phyloP scores from a whole-genome alignment of 2,888 invertebrate species.

The Scaptodrosophila latifasciaeformis region DNA sequence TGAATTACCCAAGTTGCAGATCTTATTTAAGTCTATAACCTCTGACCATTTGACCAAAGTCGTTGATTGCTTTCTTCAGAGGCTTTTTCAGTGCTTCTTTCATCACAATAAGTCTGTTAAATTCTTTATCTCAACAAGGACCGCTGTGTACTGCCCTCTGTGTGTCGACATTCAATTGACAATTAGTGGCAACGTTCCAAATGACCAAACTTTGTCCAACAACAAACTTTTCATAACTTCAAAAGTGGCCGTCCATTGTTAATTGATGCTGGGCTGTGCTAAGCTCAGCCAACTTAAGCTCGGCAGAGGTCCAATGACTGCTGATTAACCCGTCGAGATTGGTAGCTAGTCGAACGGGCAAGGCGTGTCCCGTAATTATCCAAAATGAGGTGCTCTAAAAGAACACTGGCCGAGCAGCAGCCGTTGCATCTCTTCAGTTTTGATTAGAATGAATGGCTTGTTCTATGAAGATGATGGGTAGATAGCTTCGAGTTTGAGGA shows the following conservation, averaged over 20 bases:
- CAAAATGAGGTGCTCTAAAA: background rate
- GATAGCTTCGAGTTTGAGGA: constrained; percentile 30
- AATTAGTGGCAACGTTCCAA: too few species aligned
- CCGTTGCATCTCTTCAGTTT: too few species aligned
- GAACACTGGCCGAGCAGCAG: too few species aligned
- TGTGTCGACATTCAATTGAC: too few species aligned
- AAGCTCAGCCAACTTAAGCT: constrained; percentile 33
- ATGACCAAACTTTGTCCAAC: background rate
- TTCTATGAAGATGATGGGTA: background rate
- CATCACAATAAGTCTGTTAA: too few species aligned
- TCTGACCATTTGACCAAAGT: too few species aligned
- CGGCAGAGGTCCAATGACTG: constrained; percentile 40
- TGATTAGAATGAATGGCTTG: background rate
- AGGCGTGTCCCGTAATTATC: constrained; percentile 46
- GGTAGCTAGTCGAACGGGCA: constrained; percentile 4
- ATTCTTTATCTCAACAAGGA: too few species aligned
- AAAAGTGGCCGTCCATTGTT: constrained; percentile 37
- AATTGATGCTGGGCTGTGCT: constrained; percentile 51
- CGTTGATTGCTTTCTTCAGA: too few species aligned
- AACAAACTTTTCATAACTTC: constrained; percentile 4
- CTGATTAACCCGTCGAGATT: constrained; percentile 57
- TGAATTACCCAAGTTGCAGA: too few species aligned
- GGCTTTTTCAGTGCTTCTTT: too few species aligned
- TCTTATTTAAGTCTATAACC: too few species aligned
- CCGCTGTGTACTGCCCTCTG: too few species aligned